Evolutionary conservation across 30 jellyfish, hydroid and myxozoan species (phyloP), one percentile per base, ranked within the genome.

Genomic region (Mastigias papua): DNA sequence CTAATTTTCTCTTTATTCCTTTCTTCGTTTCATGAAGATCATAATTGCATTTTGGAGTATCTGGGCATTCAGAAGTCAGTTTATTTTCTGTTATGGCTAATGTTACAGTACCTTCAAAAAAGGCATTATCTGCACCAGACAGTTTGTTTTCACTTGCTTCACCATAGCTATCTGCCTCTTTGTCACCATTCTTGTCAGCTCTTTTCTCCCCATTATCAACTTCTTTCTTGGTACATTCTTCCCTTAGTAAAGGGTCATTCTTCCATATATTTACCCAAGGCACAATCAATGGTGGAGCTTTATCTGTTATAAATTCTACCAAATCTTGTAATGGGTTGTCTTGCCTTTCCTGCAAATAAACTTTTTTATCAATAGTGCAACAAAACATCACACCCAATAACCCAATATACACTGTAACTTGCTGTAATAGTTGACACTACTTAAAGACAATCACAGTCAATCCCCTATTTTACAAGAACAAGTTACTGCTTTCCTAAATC

Each of bases 211-310:
- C 69, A 16, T 57, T 23, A 57, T 15, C 13, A 25, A 10, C 67
- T 54, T 0, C 67, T 54, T 10, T 19, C 25, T 6, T 54, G 25
- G 0, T 5, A 16, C 26, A n/a, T 29, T 11, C 57, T 34, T 21
- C 0, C 3, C 28, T 34, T 25, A 54, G 25, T 2, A 21, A 7
- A 54, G 67, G 67, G 0, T 70, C 88, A 13, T 58, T 48, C 35
- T 77, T 60, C 97, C 97, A 91, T 32, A 91, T 54, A 1, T 64
- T 68, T 22, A 86, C 82, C 97, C 97, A 91, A 42, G 97, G 95
- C 0, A 82, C 84, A 42, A 1, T 42, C 7, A 80, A 57, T 0
- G 83, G 70, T 34, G 98, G 98, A 9, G 81, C 73, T 58, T 92
- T 92, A 78, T 92, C 98, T 23, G 73, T 77, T 13, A 92, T 78